Evolutionary conservation across 37 sponge, comb jelly and placozoan species (phyloP), one percentile per base, ranked within the genome.

Genomic region (Chondrilla cf. caribensis): DNA sequence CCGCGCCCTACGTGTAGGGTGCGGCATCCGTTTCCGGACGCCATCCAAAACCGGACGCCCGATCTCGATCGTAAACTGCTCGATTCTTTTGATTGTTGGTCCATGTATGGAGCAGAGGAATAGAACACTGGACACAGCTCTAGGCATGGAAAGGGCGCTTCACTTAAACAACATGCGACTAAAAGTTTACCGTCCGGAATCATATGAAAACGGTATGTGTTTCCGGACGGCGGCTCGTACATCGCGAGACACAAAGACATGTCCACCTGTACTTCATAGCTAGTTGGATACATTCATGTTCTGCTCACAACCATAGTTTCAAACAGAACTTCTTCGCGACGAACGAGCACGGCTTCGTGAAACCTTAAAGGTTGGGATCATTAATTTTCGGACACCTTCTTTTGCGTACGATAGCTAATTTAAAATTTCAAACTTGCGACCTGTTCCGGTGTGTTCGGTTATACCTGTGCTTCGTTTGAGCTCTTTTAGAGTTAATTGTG

Each of bases 11-110:
- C 37, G 7, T 18, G 7, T 68, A 68, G 70, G 70, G 70, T 68
- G 37, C 70, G 70, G 70, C 70, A 68, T 68, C 70, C 70, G 70
- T 68, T 68, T 68, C 70, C 70, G 70, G 37, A 3, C 70, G 37
- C 70, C 70, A 68, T 68, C 35, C 7, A 11, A 9, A 68, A 68
- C 26, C 70, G 70, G 70, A 68, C 70, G 70, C 70, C 35, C 70
- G 70, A 68, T 68, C 70, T 68, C 70, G 70, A 2, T 37, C 70
- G 70, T 9, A 37, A 68, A 68, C 1, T 3, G 1, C 33, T 68
- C 70, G 35, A 9, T 68, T 68, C 70, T 68, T 11, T 68, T 7
- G 70, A 68, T 68, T 68, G 70, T 15, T 68, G 70, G 70, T 68
- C 2, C 70, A 68, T 68, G 70, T 68, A 37, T 68, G 70, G 70